These are phyloP conservation scores for Dasyprocta punctata DNA, from an alignment of 2,113 vertebrate genomes.

Conservation along the genomic window DNA sequence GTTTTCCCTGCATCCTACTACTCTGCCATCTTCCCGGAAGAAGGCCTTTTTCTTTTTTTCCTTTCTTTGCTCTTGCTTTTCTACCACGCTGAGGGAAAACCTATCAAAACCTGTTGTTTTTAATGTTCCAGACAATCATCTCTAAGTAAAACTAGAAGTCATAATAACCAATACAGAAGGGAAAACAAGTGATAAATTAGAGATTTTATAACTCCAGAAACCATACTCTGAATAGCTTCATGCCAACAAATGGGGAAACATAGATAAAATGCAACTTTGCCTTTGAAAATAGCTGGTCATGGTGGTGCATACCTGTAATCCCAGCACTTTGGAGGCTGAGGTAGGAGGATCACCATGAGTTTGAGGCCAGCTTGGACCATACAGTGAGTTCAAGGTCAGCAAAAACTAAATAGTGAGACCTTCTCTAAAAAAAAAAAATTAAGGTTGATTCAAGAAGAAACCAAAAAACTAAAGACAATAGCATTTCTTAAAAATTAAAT, in stretches of 20 bases:
- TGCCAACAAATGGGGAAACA: conserved; percentile 25
- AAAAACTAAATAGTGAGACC: no score
- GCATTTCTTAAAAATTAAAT: neutral
- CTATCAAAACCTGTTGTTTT: neutral
- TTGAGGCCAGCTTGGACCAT: neutral
- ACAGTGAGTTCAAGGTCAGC: no score
- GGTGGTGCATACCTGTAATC: neutral
- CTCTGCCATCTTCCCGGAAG: no score
- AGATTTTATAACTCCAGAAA: neutral
- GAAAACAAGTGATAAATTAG: neutral
- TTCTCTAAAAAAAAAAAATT: neutral
- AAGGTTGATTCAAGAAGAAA: neutral
- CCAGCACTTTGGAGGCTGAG: neutral
- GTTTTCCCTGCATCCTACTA: no score
- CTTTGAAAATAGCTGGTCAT: neutral
- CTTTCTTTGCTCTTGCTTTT: no score
- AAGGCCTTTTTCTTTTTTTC: no score
- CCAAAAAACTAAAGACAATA: neutral
- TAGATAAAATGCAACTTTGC: neutral
- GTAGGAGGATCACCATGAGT: neutral
- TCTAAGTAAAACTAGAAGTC: conserved; percentile 4
- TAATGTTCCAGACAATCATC: neutral
- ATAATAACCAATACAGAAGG: neutral
- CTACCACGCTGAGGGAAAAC: no score
- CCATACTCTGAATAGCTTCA: neutral